phyloP scores from a whole-genome alignment of 2,113 vertebrate genomes.

The Ceratotherium simum region DNA sequence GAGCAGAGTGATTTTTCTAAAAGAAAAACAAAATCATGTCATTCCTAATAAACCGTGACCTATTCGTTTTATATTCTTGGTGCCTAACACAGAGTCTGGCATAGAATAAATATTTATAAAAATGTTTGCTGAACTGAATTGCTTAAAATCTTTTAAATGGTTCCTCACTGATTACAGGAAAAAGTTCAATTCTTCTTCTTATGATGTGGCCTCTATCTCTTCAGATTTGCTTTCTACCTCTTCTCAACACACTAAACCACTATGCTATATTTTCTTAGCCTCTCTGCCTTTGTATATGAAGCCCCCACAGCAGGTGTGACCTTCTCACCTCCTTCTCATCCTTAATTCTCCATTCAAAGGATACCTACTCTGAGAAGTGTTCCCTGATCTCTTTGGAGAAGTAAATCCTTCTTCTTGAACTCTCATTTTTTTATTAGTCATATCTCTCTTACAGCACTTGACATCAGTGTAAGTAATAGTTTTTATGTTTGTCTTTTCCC shows the following conservation, averaged over 20 bases:
- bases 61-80: constrained; percentile 45
- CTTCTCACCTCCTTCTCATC: background rate
- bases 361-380: background rate
- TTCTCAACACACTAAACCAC: background rate
- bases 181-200: background rate
- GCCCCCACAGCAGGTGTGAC: background rate
- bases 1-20: constrained; percentile 4
- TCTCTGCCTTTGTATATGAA: background rate
- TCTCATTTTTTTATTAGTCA: constrained; percentile 5
- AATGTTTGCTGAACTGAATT: background rate
- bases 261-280: background rate
- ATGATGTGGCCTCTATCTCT: background rate
- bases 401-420: constrained; percentile 45
- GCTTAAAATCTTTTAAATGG: constrained; percentile 50
- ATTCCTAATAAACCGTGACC: constrained; percentile 33
- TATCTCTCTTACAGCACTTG: constrained; percentile 6
- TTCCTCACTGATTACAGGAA: background rate
- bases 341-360: background rate
- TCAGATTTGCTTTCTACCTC: background rate
- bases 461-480: constrained; percentile 36
- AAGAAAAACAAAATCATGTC: constrained; percentile 1
- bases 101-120: constrained; percentile 36
- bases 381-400: constrained; percentile 16
- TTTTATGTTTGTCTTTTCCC: constrained; percentile 42
- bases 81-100: background rate